A percentile compares a stretch with the other conserved stretches of the same genome.
Evolutionary conservation across 2,888 invertebrate species (phyloP).

Genomic region (Choristoneura rosaceana): DNA sequence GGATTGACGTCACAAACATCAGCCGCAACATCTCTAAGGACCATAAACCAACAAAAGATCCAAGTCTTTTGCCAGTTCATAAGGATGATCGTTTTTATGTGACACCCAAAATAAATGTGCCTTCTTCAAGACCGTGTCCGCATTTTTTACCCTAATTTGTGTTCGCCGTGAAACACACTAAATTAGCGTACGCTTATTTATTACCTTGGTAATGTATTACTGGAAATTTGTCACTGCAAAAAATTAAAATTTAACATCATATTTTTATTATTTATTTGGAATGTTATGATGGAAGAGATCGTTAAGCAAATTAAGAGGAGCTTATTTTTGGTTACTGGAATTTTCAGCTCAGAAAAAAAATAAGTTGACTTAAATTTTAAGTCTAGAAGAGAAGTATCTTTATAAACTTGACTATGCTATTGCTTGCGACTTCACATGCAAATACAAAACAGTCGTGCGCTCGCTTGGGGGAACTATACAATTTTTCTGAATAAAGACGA

Average conservation of each 20-base stretch:
- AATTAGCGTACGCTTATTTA: constrained; percentile 53
- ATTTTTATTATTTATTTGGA: constrained; percentile 10
- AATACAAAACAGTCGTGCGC: no score
- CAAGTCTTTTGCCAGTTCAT: constrained; percentile 10
- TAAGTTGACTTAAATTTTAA: background rate
- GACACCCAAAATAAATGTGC: constrained; percentile 50
- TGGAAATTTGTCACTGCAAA: constrained; percentile 18
- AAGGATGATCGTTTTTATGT: constrained; percentile 48
- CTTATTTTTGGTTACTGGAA: background rate
- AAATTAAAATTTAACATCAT: constrained; percentile 19
- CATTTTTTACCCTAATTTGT: constrained; percentile 56
- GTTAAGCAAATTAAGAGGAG: constrained; percentile 1
- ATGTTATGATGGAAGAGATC: constrained; percentile 5
- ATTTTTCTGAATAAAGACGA: no score
- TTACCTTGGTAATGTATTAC: constrained; percentile 48
- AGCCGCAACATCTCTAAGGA: constrained; percentile 3
- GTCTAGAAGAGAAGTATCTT: background rate
- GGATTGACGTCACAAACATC: background rate
- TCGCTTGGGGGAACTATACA: no score
- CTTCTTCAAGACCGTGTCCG: constrained; percentile 48
- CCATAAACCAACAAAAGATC: constrained; percentile 17
- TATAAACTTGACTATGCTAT: no score
- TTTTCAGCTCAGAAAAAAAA: background rate
- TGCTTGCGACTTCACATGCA: no score
- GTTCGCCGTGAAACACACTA: constrained; percentile 52